A percentile compares a stretch with the other conserved stretches of the same genome.
Conservation (phyloP, 2,113 vertebrate genomes). For the Gnathochromis pfefferi region DNA sequence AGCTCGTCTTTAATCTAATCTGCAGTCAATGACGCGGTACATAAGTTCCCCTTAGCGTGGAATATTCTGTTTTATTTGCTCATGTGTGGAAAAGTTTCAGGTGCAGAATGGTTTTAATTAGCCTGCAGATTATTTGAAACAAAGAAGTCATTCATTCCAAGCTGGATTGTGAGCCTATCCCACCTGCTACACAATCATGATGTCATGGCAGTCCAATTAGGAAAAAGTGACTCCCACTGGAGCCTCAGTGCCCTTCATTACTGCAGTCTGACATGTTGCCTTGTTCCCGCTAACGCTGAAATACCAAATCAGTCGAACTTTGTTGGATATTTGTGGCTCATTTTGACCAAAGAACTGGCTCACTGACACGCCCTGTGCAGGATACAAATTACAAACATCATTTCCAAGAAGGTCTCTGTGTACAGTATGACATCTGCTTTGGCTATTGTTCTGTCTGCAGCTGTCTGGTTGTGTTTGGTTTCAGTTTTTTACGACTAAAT, state of each 20-base stretch:
- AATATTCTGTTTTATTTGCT: background rate
- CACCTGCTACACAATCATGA: constrained; percentile 58
- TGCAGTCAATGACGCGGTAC: background rate
- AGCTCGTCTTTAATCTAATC: background rate
- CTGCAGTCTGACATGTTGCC: background rate
- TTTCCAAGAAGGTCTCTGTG: background rate
- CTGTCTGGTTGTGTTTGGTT: background rate
- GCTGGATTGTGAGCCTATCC: constrained; percentile 9
- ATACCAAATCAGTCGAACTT: background rate
- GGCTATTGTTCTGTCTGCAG: constrained; percentile 6
- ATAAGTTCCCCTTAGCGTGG: background rate
- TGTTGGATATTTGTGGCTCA: background rate
- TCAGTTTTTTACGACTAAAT: background rate
- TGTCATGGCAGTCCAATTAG: constrained; percentile 30
- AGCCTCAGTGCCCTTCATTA: background rate
- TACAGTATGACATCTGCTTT: constrained; percentile 6
- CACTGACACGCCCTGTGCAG: constrained; percentile 7
- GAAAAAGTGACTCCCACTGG: constrained; percentile 43
- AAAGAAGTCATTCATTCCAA: constrained; percentile 37
- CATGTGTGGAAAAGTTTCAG: background rate
- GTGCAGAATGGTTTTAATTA: constrained; percentile 2
- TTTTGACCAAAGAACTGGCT: background rate
- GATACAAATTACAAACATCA: constrained; percentile 5
- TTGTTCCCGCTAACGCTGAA: background rate
- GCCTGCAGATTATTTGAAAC: background rate